phyloP scores from a whole-genome alignment of 2,113 vertebrate species.

The Caranx melampygus region DNA sequence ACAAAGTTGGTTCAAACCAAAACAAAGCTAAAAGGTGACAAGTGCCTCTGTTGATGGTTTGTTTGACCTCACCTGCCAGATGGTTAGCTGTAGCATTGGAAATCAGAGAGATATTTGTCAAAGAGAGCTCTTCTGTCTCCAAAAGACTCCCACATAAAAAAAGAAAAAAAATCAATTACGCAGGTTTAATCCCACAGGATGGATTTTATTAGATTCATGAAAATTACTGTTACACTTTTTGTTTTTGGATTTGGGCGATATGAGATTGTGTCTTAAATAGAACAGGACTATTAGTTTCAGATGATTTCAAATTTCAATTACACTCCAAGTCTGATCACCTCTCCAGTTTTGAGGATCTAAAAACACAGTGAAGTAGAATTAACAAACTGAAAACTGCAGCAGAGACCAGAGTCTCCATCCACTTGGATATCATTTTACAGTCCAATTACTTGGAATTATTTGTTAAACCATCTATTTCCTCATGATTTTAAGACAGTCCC shows the following conservation, averaged over 20 bases:
- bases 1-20: neutral
- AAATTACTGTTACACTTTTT: constrained; percentile 19
- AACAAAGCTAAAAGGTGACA: neutral
- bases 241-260: constrained; percentile 15
- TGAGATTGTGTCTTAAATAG: constrained; percentile 3
- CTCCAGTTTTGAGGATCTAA: neutral
- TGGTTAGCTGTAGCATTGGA: neutral
- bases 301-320: neutral
- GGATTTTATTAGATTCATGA: constrained; percentile 1
- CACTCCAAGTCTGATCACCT: neutral
- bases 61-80: neutral
- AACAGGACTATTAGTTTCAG: neutral
- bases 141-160: neutral
- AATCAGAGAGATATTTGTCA: neutral
- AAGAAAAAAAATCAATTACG: constrained; percentile 28
- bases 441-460: neutral
- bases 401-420: neutral
- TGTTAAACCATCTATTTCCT: neutral
- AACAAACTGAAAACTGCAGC: neutral
- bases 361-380: neutral
- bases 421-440: neutral
- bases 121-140: neutral
- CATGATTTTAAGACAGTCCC: neutral
- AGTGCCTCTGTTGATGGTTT: too few species aligned
- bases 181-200: constrained; percentile 12